Conservation (phyloP, 2,113 vertebrate genomes). For the Myotis brandtii region DNA sequence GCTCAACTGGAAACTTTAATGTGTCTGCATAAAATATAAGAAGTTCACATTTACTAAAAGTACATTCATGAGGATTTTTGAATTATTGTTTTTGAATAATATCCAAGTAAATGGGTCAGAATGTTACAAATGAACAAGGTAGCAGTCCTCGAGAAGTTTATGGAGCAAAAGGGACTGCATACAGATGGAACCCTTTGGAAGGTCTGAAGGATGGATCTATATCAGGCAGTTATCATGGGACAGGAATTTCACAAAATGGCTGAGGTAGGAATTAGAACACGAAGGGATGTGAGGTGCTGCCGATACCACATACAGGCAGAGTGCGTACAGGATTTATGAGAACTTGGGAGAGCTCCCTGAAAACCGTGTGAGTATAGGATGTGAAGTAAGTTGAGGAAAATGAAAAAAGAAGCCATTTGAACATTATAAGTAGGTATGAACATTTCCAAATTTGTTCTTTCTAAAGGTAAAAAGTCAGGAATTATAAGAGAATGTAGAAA, state of each 20-base stretch:
- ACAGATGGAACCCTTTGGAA: not conserved
- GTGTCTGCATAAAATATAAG: not conserved
- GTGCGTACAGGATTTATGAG: not conserved
- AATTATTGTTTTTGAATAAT: not conserved
- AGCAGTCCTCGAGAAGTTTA: not conserved
- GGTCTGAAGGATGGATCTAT: not conserved
- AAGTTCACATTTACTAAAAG: not conserved
- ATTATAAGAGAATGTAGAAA: not conserved
- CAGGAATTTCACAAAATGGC: not conserved
- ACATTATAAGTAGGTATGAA: not conserved
- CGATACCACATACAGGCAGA: not conserved
- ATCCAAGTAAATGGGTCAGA: not conserved
- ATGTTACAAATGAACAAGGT: not conserved
- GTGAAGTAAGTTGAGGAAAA: not conserved
- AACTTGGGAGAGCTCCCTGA: not conserved
- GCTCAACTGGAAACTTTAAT: not conserved
- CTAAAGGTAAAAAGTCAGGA: not conserved
- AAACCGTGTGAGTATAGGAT: not conserved
- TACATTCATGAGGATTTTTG: not conserved
- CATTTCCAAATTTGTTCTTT: not conserved
- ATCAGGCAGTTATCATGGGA: not conserved
- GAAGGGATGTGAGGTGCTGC: not conserved
- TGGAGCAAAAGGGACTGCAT: not conserved
- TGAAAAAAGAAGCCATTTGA: not conserved
- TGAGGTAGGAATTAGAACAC: not conserved